Conservation (phyloP, 1,140 invertebrate genomes). For the Zaprionus gabonicus region DNA sequence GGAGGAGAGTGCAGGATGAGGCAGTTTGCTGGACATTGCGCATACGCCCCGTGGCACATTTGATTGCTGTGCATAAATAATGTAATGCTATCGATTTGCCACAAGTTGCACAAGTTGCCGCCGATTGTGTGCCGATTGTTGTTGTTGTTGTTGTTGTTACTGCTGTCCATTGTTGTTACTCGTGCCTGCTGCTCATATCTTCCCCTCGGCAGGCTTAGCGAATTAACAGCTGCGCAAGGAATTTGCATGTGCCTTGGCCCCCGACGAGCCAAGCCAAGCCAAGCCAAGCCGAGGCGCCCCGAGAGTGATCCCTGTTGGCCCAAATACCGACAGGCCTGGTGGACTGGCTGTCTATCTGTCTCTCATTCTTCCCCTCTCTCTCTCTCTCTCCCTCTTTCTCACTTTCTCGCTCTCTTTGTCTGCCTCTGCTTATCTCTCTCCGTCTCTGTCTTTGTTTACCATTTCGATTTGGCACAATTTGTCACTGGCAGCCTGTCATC, state of each 20-base stretch:
- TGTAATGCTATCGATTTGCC: constrained; percentile 55
- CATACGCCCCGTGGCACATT: constrained; percentile 76
- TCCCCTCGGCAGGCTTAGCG: constrained; percentile 46
- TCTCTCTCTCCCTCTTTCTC: neutral
- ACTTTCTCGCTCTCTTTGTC: neutral
- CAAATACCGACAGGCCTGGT: neutral
- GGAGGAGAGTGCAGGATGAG: neutral
- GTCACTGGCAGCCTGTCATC: constrained; percentile 80
- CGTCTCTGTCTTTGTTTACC: constrained; percentile 68
- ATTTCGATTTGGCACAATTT: constrained; percentile 82
- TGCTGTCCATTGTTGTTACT: neutral
- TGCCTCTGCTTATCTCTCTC: neutral
- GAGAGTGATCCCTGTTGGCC: neutral
- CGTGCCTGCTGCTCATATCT: constrained; percentile 52
- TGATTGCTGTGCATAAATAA: constrained; percentile 79
- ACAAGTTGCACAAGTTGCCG: constrained; percentile 19
- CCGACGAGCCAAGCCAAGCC: neutral
- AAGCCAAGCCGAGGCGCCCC: neutral
- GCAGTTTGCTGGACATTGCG: constrained; percentile 47
- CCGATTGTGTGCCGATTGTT: neutral
- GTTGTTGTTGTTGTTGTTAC: neutral
- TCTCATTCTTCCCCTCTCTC: neutral
- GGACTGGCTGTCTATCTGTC: neutral
- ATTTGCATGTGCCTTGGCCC: constrained; percentile 66
- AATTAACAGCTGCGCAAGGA: constrained; percentile 74